Conservation (phyloP, 2,888 invertebrate genomes). For the Pristionchus exspectatus region DNA sequence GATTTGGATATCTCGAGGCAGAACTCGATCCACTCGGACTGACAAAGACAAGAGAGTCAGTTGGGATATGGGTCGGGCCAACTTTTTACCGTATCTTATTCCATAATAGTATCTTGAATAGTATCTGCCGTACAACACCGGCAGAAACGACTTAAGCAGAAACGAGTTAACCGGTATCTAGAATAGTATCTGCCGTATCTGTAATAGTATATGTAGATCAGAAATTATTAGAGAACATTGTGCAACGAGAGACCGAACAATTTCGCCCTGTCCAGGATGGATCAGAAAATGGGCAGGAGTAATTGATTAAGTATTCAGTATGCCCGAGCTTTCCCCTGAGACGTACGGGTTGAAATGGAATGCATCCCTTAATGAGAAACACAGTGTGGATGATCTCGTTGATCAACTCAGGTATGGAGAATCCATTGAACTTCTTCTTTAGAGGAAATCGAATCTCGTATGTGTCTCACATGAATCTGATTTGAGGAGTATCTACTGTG, state of each 20-base stretch:
- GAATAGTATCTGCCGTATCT: too few species aligned
- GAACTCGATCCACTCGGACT: conserved; percentile 75
- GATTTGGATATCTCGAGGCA: conserved; percentile 76
- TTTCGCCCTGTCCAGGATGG: not conserved
- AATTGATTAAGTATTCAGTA: conserved; percentile 57
- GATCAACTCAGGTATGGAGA: conserved; percentile 42
- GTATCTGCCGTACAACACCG: not conserved
- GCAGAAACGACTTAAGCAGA: too few species aligned
- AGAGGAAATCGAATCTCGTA: not conserved
- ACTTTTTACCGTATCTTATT: not conserved
- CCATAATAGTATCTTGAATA: not conserved
- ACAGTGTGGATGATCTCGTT: conserved; percentile 42
- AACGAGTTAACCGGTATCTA: too few species aligned
- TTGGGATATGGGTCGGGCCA: not conserved
- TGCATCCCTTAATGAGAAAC: conserved; percentile 58
- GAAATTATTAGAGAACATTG: too few species aligned
- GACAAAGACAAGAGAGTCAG: conserved; percentile 62
- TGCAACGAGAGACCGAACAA: not conserved
- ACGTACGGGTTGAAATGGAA: conserved; percentile 69
- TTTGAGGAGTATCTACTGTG: conserved; percentile 68
- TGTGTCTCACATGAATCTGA: not conserved
- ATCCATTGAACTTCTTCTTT: not conserved
- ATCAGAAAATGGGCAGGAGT: not conserved
- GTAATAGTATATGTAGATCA: too few species aligned
- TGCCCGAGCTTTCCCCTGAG: conserved; percentile 71